Percentiles rank a stretch among this genome's conserved stretches.
These are phyloP conservation scores for Fabriciana adippe DNA, from an alignment of 2,888 invertebrate species.

Conservation along the genomic window DNA sequence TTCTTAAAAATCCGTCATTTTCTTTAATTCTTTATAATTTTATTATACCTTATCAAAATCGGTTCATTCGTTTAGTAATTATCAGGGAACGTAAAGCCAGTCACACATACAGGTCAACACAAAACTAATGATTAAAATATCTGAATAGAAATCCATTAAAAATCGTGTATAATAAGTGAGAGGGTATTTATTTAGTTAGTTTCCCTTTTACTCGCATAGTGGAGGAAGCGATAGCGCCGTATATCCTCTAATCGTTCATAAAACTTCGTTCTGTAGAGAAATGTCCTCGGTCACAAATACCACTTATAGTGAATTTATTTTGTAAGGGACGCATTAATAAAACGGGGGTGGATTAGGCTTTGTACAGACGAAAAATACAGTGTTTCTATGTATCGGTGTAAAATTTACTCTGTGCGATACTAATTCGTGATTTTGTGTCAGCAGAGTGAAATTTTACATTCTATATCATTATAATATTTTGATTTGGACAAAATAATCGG, in stretches of 20 bases:
- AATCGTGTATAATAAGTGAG: conserved; percentile 30
- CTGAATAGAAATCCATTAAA: conserved; percentile 25
- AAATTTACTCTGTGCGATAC: not conserved
- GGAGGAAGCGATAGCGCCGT: conserved; percentile 26
- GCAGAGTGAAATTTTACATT: too few species aligned
- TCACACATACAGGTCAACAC: not conserved
- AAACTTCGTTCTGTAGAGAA: conserved; percentile 50
- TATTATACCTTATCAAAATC: too few species aligned
- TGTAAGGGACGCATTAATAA: conserved; percentile 68
- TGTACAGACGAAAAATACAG: not conserved
- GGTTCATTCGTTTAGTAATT: too few species aligned
- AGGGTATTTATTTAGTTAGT: conserved; percentile 33
- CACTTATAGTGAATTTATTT: conserved; percentile 72
- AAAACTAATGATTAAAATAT: not conserved
- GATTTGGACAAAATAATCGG: too few species aligned
- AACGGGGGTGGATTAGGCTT: conserved; percentile 37
- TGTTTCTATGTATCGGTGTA: not conserved
- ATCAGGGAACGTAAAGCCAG: not conserved
- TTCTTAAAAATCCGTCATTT: too few species aligned
- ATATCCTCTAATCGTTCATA: conserved; percentile 48
- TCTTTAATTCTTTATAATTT: too few species aligned
- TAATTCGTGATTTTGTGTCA: too few species aligned
- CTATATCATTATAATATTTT: too few species aligned
- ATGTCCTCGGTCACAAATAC: conserved; percentile 62
- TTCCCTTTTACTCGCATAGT: conserved; percentile 25